phyloP scores from a whole-genome alignment of 2,888 invertebrate species.

The Drosophila setosimentum region DNA sequence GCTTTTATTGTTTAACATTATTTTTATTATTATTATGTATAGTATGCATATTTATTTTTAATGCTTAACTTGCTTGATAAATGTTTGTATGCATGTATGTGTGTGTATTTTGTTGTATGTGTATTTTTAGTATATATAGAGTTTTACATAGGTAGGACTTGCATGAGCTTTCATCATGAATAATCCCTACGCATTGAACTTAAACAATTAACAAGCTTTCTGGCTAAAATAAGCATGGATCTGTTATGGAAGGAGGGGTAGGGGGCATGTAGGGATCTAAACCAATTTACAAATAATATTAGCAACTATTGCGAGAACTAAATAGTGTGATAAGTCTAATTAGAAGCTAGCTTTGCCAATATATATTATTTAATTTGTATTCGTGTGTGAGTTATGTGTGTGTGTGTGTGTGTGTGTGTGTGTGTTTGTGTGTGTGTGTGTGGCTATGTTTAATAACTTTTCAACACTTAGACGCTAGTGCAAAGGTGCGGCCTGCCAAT shows the following conservation, averaged over 20 bases:
- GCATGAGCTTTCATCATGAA: conserved; percentile 55
- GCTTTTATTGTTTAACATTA: conserved; percentile 69
- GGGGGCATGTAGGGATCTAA: conserved; percentile 32
- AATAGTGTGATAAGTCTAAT: conserved; percentile 74
- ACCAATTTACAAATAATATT: conserved; percentile 72
- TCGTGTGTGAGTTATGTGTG: neutral
- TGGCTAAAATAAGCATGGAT: conserved; percentile 42
- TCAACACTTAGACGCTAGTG: conserved; percentile 76
- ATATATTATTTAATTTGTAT: conserved; percentile 44
- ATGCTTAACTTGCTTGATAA: conserved; percentile 39
- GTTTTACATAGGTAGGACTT: conserved; percentile 57
- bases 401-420: neutral
- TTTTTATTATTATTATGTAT: conserved; percentile 31
- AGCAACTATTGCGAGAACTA: conserved; percentile 76
- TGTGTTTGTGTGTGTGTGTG: conserved; percentile 9
- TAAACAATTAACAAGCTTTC: conserved; percentile 58
- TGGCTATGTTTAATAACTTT: conserved; percentile 69
- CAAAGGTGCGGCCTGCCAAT: conserved; percentile 75
- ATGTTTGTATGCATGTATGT: conserved; percentile 17
- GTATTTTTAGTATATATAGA: conserved; percentile 31
- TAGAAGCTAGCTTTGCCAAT: conserved; percentile 71
- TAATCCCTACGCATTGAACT: conserved; percentile 43
- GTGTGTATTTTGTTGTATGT: conserved; percentile 32
- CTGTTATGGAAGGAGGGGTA: neutral
- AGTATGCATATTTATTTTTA: conserved; percentile 49